These are phyloP conservation scores for Okapia johnstoni DNA, from an alignment of 2,113 vertebrate genomes.

Conservation along the genomic window DNA sequence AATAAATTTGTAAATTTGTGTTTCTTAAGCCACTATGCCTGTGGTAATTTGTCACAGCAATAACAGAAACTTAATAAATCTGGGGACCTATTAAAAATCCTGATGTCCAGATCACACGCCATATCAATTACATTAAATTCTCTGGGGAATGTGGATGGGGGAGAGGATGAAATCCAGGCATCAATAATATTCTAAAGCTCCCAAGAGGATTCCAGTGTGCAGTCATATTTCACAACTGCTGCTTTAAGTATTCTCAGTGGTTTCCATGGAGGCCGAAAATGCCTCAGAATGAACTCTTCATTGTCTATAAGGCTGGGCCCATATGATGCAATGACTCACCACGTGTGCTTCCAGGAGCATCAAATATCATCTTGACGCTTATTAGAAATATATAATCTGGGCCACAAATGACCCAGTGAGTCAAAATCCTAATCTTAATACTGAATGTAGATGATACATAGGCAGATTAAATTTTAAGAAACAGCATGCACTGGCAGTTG, in stretches of 20 bases:
- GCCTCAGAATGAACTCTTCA: not conserved
- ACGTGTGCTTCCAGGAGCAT: not conserved
- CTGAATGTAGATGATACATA: not conserved
- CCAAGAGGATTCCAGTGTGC: not conserved
- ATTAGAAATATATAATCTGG: not conserved
- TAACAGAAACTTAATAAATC: not conserved
- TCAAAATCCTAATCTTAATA: not conserved
- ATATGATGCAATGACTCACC: accelerated
- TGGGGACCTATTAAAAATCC: not conserved
- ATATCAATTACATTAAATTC: not conserved
- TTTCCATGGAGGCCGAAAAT: not conserved
- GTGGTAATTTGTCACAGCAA: not conserved
- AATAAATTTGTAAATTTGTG: not conserved
- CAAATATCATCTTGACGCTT: not conserved
- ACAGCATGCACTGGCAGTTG: not conserved
- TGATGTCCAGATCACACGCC: not conserved
- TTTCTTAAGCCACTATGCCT: not conserved
- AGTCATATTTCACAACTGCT: not conserved
- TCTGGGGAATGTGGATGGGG: accelerated
- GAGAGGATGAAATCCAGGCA: not conserved
- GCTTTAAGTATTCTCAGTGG: not conserved
- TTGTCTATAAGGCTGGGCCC: not conserved
- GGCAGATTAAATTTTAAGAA: not conserved
- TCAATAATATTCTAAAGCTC: not conserved
- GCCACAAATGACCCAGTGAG: not conserved